Conservation (phyloP, 1,140 invertebrate genomes). For the Lycorma delicatula region DNA sequence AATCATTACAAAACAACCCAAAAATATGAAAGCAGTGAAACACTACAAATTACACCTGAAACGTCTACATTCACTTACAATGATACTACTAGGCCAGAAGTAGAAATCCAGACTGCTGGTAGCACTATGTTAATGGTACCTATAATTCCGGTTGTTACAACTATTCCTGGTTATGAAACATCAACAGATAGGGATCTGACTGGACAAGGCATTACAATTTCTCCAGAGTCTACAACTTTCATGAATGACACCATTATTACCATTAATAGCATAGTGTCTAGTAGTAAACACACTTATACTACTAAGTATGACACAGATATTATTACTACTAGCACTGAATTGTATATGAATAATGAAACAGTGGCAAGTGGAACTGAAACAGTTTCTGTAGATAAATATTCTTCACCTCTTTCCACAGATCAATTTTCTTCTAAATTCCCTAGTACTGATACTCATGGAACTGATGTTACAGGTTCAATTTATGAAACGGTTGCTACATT, state of each 20-base stretch:
- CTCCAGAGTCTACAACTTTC: neutral
- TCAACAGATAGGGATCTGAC: neutral
- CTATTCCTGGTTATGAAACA: constrained; percentile 4
- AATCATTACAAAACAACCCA: neutral
- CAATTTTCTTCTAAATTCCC: too few relatives aligned
- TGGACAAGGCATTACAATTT: neutral
- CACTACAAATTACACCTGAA: neutral
- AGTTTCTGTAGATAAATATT: too few relatives aligned
- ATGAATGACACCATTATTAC: neutral
- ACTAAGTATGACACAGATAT: neutral
- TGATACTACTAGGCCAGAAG: constrained; percentile 2
- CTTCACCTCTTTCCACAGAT: too few relatives aligned
- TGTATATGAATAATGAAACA: neutral
- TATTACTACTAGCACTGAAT: neutral
- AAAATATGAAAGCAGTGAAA: neutral
- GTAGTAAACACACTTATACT: neutral
- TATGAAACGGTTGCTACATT: too few relatives aligned
- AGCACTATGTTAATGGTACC: too few relatives aligned
- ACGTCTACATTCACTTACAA: constrained; percentile 11
- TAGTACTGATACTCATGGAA: too few relatives aligned
- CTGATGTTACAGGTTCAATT: too few relatives aligned
- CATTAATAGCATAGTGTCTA: neutral
- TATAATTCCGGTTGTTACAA: too few relatives aligned
- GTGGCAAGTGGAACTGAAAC: neutral
- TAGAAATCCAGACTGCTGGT: neutral